Conservation (phyloP, 2,888 invertebrate species). For the Malthinus flaveolus region DNA sequence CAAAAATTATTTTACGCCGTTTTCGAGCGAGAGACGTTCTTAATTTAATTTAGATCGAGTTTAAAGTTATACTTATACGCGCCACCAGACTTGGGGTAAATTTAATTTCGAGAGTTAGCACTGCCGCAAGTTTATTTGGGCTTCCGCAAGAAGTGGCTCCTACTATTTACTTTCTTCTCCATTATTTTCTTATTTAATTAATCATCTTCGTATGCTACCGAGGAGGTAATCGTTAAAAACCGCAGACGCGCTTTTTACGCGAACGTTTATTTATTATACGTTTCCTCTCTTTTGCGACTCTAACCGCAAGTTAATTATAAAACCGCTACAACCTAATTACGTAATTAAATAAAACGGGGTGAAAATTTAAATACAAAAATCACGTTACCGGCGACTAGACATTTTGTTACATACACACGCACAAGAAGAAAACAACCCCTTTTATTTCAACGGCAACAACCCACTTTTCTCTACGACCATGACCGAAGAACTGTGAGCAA, state of each 20-base stretch:
- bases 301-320: too few relatives aligned
- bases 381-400: too few relatives aligned
- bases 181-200: slow-evolving; percentile 11
- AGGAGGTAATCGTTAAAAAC: not conserved
- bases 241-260: not conserved
- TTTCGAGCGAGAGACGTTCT: slow-evolving; percentile 34
- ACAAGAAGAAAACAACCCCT: not conserved
- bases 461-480: not conserved
- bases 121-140: slow-evolving; percentile 25
- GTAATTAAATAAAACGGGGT: too few relatives aligned
- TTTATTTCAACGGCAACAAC: not conserved
- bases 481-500: slow-evolving; percentile 13
- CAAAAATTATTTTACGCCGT: slow-evolving; percentile 47
- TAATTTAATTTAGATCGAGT: slow-evolving; percentile 32
- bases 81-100: slow-evolving; percentile 26
- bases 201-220: not conserved
- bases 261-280: too few relatives aligned
- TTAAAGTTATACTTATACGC: slow-evolving; percentile 27
- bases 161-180: slow-evolving; percentile 14
- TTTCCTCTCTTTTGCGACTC: too few relatives aligned
- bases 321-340: too few relatives aligned
- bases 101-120: slow-evolving; percentile 30
- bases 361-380: too few relatives aligned
- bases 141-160: slow-evolving; percentile 14
- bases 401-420: not conserved